These are phyloP conservation scores for Gnathonemus echidnorhynchus DNA, from an alignment of 2,113 vertebrate genomes.

Conservation along the genomic window DNA sequence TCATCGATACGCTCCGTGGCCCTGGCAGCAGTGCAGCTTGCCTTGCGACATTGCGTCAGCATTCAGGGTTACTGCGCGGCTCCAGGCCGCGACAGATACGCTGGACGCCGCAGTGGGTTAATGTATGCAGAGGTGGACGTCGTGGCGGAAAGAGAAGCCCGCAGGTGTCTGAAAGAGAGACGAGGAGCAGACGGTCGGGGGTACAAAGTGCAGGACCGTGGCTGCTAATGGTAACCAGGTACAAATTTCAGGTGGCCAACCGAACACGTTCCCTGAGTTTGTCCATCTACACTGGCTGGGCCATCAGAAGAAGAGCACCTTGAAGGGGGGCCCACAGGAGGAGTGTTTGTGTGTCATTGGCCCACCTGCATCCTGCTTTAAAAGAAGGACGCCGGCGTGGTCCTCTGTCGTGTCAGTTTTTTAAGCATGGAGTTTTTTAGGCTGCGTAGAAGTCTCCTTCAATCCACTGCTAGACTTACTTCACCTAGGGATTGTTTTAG, in stretches of 20 bases:
- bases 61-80: background rate
- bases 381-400: background rate
- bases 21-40: background rate
- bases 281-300: background rate
- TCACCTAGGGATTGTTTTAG: background rate
- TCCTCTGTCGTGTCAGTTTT: background rate
- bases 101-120: background rate
- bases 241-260: background rate
- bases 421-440: background rate
- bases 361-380: background rate
- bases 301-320: background rate
- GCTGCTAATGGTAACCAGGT: background rate
- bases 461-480: background rate
- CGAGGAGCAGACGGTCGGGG: background rate
- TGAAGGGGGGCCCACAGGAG: background rate
- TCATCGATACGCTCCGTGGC: background rate
- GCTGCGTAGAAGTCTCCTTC: background rate
- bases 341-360: background rate
- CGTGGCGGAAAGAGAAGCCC: background rate
- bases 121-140: background rate
- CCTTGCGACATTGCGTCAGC: background rate
- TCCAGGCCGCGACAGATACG: background rate
- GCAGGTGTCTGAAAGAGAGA: background rate
- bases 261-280: background rate
- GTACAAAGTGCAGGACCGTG: background rate